Evolutionary conservation across 2,113 vertebrate species (phyloP).

Genomic region (Callipepla squamata): DNA sequence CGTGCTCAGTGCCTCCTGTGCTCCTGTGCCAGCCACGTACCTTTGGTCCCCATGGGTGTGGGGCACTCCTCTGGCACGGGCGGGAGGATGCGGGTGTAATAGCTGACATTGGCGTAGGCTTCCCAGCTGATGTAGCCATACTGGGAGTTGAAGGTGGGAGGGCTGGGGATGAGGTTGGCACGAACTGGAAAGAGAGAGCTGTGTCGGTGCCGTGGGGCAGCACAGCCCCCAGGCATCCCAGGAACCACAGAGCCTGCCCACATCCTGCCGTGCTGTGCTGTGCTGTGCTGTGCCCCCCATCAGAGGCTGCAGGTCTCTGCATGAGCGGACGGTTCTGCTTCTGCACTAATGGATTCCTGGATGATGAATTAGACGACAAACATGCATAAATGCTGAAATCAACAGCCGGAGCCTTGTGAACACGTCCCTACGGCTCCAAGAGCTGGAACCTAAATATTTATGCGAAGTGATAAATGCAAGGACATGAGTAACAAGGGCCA

Average conservation of each 20-base stretch:
- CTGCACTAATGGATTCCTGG: not conserved
- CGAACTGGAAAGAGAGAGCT: slow-evolving; percentile 77
- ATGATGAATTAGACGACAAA: slow-evolving; percentile 12
- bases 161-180: slow-evolving; percentile 89
- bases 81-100: slow-evolving; percentile 90
- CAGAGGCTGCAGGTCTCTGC: not conserved
- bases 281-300: not conserved
- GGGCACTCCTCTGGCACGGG: slow-evolving; percentile 90
- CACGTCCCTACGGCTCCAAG: not conserved
- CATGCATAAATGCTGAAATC: not conserved
- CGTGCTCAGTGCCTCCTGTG: fast-evolving
- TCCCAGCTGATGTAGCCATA: slow-evolving; percentile 94
- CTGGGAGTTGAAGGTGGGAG: slow-evolving; percentile 90
- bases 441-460: slow-evolving; percentile 66
- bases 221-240: not conserved
- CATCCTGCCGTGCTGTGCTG: not conserved
- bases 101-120: slow-evolving; percentile 88
- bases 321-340: not conserved
- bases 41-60: slow-evolving; percentile 90
- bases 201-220: not conserved
- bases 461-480: slow-evolving; percentile 1
- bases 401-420: not conserved
- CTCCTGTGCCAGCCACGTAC: slow-evolving; percentile 41
- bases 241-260: not conserved
- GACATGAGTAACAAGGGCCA: not conserved